Base-by-base conservation (phyloP, 1,140 invertebrate genomes). In the Chironomus tepperi region DNA sequence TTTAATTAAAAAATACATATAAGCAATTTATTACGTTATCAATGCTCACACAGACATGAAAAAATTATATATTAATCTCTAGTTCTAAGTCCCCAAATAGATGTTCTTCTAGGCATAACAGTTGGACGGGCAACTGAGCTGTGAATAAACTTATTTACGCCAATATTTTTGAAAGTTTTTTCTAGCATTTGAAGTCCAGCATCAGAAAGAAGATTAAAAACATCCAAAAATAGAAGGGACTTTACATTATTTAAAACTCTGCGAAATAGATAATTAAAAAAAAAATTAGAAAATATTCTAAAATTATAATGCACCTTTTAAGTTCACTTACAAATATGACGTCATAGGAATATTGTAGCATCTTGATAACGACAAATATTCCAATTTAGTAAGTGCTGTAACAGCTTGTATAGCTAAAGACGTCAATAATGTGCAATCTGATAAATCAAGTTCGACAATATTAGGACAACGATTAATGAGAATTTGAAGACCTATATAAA, bases 81-180 rank as follows among this genome's bases (percentile, higher is more conserved):
- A 47, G 94, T 94, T 76, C 91, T 83, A 7, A 94, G 82, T 2
- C 91, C 91, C 94, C 94, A 97, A 79, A 97, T 91, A 34, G 93
- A 95, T 0, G 93, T 95, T 78, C 93, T 85, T 77, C 90, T 83
- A 12, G 90, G 88, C 1, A 93, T 94, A 9, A 95, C 93, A 0
- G 94, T 96, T 0, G 95, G 95, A 43, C 95, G 83, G 0, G 94
- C 93, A 21, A 97, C 88, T 1, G 90, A 91, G 77, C 93, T 87
- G 77, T 86, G 85, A 77, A 86, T 85, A 73, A 86, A 87, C 75
- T 87, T 84, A 79, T 87, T 87, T 74, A 87, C 79, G 18, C 84
- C 83, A 73, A 87, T 82, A 24, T 81, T 77, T 74, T 85, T 81
- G 84, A 82, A 84, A 76, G 82, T 85, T 42, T 84, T 79, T 43